Evolutionary conservation across 2,888 invertebrate species (phyloP).

Genomic region (Erebia palarica): DNA sequence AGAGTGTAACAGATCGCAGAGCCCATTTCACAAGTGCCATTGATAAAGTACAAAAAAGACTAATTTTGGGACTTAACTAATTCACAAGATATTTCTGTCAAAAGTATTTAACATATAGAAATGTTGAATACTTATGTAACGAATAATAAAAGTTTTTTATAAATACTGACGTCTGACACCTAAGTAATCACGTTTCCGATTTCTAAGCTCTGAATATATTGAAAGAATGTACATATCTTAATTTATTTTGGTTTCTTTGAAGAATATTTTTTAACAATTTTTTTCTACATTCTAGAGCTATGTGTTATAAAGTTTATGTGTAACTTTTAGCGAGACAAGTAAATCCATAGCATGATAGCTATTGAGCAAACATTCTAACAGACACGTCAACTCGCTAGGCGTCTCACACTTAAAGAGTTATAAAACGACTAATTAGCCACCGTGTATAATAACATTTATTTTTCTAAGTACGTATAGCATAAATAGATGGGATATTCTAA

Average conservation of each 20-base stretch:
- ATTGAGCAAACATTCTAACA: constrained; percentile 12
- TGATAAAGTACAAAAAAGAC: background rate
- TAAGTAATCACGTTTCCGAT: background rate
- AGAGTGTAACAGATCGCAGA: constrained; percentile 1
- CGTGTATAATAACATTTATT: background rate
- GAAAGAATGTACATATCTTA: background rate
- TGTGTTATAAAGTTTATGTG: background rate
- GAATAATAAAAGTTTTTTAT: background rate
- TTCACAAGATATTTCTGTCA: background rate
- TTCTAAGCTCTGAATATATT: background rate
- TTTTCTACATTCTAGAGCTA: background rate
- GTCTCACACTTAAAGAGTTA: too few relatives aligned
- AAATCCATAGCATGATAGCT: background rate
- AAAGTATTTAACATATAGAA: background rate
- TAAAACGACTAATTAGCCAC: too few relatives aligned
- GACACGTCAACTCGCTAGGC: too few relatives aligned
- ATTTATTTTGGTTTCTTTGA: constrained; percentile 6
- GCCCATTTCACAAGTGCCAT: constrained; percentile 4
- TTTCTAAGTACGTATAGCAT: constrained; percentile 2
- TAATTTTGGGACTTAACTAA: background rate
- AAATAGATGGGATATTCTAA: background rate
- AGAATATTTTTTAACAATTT: background rate
- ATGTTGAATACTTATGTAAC: background rate
- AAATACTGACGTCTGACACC: background rate
- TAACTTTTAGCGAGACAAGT: background rate